Evolutionary conservation across 2,113 vertebrate species (phyloP).

Genomic region (Sylvia atricapilla): DNA sequence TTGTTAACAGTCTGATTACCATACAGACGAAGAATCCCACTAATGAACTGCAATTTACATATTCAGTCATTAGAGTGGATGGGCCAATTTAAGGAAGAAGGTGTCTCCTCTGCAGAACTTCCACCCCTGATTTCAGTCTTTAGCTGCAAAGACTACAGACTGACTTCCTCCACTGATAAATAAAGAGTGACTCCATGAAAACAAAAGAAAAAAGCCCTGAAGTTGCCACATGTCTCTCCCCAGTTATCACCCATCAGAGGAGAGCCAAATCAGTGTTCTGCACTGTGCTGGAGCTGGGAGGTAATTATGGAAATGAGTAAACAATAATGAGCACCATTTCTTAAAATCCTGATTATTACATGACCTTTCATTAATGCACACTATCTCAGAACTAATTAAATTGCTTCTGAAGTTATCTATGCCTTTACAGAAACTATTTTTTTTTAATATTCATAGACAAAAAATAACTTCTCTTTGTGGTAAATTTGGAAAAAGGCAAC

Average conservation of each 20-base stretch:
- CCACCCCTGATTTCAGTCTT: constrained; percentile 21
- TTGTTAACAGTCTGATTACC: constrained; percentile 79
- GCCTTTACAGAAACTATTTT: neutral
- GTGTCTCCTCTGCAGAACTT: constrained; percentile 36
- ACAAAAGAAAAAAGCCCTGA: neutral
- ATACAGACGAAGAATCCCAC: constrained; percentile 74
- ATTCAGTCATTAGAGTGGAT: constrained; percentile 71
- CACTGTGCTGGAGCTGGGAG: neutral
- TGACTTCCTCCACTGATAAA: neutral
- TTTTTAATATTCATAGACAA: neutral
- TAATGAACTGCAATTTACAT: constrained; percentile 80
- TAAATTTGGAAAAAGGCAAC: neutral
- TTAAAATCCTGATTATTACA: constrained; percentile 16
- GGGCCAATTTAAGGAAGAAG: constrained; percentile 60
- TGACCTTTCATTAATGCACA: neutral
- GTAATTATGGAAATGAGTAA: constrained; percentile 13
- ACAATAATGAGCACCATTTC: neutral
- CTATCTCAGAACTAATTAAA: neutral
- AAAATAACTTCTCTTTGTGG: neutral
- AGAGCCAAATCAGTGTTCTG: neutral
- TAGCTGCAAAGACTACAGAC: neutral
- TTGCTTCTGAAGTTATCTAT: neutral
- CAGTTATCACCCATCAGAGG: neutral
- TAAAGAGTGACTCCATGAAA: constrained; percentile 3
- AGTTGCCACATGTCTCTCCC: neutral